Percentiles rank a stretch among this genome's conserved stretches.
Conservation (phyloP, 1,140 invertebrate species). For the Drosophila rufa region DNA sequence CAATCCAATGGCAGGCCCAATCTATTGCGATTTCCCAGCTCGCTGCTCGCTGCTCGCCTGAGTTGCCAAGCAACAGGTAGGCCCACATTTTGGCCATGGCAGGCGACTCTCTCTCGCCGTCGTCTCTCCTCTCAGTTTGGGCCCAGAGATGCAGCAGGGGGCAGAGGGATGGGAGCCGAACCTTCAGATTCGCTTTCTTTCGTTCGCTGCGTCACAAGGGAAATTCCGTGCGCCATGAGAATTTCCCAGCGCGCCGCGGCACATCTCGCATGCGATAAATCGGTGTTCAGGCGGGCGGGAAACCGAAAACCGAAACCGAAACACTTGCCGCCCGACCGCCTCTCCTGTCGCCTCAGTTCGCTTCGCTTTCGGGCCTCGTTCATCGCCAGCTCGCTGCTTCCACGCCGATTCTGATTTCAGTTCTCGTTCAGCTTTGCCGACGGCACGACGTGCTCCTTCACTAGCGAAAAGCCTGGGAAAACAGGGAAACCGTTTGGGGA, state of each 20-base stretch:
- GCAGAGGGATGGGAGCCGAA: slow-evolving; percentile 6
- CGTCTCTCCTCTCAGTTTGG: neutral
- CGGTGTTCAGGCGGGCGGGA: slow-evolving; percentile 9
- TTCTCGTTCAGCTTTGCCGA: slow-evolving; percentile 84
- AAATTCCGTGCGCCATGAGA: slow-evolving; percentile 45
- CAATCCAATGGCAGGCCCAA: slow-evolving; percentile 21
- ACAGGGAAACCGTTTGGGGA: slow-evolving; percentile 9
- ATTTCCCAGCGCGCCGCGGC: slow-evolving; percentile 39
- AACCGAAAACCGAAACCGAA: slow-evolving; percentile 28
- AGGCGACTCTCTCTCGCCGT: neutral
- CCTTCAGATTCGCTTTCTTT: slow-evolving; percentile 32
- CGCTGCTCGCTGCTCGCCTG: slow-evolving; percentile 24
- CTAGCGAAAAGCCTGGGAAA: slow-evolving; percentile 17
- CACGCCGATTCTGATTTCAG: slow-evolving; percentile 54
- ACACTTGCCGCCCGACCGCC: slow-evolving; percentile 2
- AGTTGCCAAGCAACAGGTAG: slow-evolving; percentile 80
- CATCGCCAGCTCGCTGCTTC: slow-evolving; percentile 25
- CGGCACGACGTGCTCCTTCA: slow-evolving; percentile 78
- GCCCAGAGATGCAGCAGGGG: slow-evolving; percentile 27
- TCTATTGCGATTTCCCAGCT: slow-evolving; percentile 21
- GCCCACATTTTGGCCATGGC: slow-evolving; percentile 55
- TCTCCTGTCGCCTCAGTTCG: slow-evolving; percentile 9
- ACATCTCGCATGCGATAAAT: slow-evolving; percentile 66
- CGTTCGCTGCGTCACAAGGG: slow-evolving; percentile 48
- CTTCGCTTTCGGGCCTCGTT: slow-evolving; percentile 28